phyloP scores from a whole-genome alignment of 1,140 invertebrate genomes.

The Cryptotermes secundus region DNA sequence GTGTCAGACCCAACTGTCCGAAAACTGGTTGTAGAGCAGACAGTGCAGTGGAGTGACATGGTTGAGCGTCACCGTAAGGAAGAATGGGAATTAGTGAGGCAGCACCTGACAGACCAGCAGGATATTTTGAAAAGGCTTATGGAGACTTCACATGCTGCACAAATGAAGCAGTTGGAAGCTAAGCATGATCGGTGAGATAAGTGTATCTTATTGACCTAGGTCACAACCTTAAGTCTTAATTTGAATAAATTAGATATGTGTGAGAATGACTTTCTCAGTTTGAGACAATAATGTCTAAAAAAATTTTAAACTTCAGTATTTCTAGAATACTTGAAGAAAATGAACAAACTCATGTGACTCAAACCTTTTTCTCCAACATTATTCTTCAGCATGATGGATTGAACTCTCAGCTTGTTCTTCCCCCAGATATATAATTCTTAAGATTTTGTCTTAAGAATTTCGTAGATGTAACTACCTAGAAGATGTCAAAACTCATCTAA shows the following conservation, averaged over 20 bases:
- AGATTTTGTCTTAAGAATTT: too few species aligned
- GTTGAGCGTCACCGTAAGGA: slow-evolving; percentile 86
- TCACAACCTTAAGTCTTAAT: not conserved
- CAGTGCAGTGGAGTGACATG: slow-evolving; percentile 90
- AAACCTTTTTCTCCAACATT: not conserved
- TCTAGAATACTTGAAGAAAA: too few species aligned
- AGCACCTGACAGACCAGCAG: slow-evolving; percentile 82
- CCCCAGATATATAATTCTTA: too few species aligned
- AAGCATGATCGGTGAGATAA: slow-evolving; percentile 78
- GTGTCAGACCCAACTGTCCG: slow-evolving; percentile 76
- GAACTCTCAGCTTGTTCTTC: too few species aligned
- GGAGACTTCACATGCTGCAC: slow-evolving; percentile 76
- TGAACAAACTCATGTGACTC: not conserved
- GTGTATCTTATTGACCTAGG: not conserved
- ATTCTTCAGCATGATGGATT: too few species aligned
- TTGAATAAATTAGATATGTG: slow-evolving; percentile 21
- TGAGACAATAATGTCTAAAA: too few species aligned
- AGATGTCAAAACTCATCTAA: too few species aligned
- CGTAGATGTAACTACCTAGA: too few species aligned
- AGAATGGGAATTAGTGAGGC: slow-evolving; percentile 82
- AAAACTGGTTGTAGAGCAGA: slow-evolving; percentile 84
- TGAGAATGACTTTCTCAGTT: too few species aligned
- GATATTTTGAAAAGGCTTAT: slow-evolving; percentile 84
- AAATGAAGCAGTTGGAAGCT: slow-evolving; percentile 87
- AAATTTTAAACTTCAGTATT: too few species aligned